A percentile compares a stretch with the other conserved stretches of the same genome.
Evolutionary conservation across 1,140 invertebrate genomes (phyloP).

Genomic region (Sitobion miscanthi): DNA sequence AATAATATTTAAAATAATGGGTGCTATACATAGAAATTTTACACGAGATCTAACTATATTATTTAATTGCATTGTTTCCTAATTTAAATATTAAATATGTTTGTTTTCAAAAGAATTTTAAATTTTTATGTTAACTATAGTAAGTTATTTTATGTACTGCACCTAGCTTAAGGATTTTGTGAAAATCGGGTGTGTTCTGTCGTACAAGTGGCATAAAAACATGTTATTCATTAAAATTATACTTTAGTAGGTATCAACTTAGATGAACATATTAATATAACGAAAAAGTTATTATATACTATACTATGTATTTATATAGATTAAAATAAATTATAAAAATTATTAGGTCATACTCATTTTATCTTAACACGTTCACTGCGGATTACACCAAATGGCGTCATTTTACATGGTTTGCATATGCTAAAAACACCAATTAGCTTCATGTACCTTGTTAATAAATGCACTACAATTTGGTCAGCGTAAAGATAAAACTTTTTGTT

Average conservation of each 20-base stretch:
- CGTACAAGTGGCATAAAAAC: not conserved
- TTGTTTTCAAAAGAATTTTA: not conserved
- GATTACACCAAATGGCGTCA: too few species aligned
- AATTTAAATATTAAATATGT: not conserved
- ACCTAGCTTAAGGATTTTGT: not conserved
- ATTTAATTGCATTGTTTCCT: not conserved
- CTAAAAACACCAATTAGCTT: too few species aligned
- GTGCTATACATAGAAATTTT: not conserved
- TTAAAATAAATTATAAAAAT: not conserved
- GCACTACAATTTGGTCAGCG: too few species aligned
- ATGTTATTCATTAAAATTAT: not conserved
- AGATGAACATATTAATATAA: not conserved
- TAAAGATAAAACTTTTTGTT: too few species aligned
- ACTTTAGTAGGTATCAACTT: not conserved
- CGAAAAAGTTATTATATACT: not conserved
- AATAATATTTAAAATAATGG: not conserved
- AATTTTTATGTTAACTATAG: not conserved
- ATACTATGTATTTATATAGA: not conserved
- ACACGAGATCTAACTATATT: not conserved
- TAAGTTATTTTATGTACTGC: not conserved
- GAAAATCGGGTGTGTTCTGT: not conserved
- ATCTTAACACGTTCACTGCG: not conserved
- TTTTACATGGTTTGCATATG: too few species aligned
- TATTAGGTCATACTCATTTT: not conserved
- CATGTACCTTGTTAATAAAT: too few species aligned